A percentile compares a stretch with the other conserved stretches of the same genome.
phyloP scores from a whole-genome alignment of 2,797 vertebrate species.

The Anableps anableps region DNA sequence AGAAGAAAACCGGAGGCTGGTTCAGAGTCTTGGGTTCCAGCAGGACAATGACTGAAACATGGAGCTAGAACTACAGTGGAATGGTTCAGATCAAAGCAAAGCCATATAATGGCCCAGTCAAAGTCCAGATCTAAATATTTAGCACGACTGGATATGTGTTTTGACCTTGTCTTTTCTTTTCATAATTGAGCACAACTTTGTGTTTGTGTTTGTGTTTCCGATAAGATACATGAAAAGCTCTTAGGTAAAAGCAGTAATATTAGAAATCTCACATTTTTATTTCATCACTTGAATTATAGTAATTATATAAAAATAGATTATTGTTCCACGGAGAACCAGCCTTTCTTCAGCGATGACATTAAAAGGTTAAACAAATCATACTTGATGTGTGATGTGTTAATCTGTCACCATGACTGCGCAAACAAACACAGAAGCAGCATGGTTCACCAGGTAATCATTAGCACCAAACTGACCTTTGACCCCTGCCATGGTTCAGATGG shows the following conservation, averaged over 20 bases:
- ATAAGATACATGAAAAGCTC: not conserved
- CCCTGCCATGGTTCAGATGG: constrained; percentile 42
- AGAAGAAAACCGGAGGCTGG: no score
- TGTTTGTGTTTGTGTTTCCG: not conserved
- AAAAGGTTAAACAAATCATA: not conserved
- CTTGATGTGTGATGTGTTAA: constrained; percentile 6
- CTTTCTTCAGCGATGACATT: not conserved
- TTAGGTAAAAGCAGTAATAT: not conserved
- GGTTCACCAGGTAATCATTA: constrained; percentile 68
- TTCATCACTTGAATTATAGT: not conserved
- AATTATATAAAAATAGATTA: not conserved
- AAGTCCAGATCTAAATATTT: not conserved
- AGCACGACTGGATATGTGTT: not conserved
- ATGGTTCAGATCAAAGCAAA: not conserved
- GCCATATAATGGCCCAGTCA: not conserved
- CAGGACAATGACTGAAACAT: no score
- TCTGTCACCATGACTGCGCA: constrained; percentile 49
- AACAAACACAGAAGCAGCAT: constrained; percentile 49
- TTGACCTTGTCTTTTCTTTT: not conserved
- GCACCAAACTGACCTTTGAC: constrained; percentile 59
- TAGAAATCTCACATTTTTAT: not conserved
- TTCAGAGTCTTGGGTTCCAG: no score
- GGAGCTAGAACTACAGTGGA: no score
- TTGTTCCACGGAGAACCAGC: not conserved
- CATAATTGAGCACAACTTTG: not conserved